Evolutionary conservation across 1,140 invertebrate genomes (phyloP).

Genomic region (Drosophila tani): DNA sequence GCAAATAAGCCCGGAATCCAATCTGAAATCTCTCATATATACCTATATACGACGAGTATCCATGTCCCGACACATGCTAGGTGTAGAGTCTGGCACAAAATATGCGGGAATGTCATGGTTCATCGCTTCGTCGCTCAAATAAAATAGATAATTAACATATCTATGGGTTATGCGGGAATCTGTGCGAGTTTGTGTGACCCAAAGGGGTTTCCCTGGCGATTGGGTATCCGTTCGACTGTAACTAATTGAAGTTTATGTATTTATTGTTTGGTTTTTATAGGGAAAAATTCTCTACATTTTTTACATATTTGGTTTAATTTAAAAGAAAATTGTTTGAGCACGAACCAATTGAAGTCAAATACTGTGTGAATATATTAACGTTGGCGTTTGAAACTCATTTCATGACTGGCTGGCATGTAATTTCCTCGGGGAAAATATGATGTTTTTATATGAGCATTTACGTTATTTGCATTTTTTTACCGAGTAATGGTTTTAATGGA

Average conservation of each 20-base stretch:
- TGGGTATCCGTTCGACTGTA: slow-evolving; percentile 10
- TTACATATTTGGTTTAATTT: background rate
- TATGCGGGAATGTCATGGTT: slow-evolving; percentile 35
- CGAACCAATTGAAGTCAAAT: slow-evolving; percentile 2
- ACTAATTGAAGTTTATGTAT: slow-evolving; percentile 20
- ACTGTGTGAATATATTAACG: slow-evolving; percentile 11
- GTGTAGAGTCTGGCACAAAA: slow-evolving; percentile 23
- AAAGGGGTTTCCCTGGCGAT: slow-evolving; percentile 25
- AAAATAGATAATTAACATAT: slow-evolving; percentile 48
- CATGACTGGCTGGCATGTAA: slow-evolving; percentile 8
- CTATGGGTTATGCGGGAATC: slow-evolving; percentile 25
- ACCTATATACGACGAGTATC: background rate
- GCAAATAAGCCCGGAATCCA: slow-evolving; percentile 59
- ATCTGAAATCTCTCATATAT: background rate
- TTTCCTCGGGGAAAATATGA: background rate
- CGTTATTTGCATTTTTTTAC: background rate
- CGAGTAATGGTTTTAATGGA: too few relatives aligned
- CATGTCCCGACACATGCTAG: slow-evolving; percentile 2
- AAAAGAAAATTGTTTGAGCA: slow-evolving; percentile 4
- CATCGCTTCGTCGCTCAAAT: slow-evolving; percentile 29
- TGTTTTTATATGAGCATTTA: slow-evolving; percentile 1
- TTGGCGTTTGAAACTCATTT: slow-evolving; percentile 8
- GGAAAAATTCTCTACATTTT: slow-evolving; percentile 4
- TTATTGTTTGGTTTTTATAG: background rate
- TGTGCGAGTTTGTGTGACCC: background rate